Base-by-base conservation (phyloP, 2,797 vertebrate species). In the Acanthurus leucopareius region DNA sequence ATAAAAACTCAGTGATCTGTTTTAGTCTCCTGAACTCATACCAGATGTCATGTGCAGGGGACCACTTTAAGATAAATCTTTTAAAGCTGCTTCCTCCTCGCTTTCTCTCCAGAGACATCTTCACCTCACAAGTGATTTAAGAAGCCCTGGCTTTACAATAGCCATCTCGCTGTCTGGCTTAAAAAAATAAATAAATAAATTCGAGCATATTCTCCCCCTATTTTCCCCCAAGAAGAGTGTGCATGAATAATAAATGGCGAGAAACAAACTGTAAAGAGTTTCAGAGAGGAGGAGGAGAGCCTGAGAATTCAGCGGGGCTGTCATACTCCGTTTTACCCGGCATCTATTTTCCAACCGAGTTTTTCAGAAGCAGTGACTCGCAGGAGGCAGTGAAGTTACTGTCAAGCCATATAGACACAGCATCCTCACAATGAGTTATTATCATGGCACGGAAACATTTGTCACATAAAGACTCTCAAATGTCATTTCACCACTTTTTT, bases 201-300 rank as follows among this genome's bases (percentile, higher is more conserved):
- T 57, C 32, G 48, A 87, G 63, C 65, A 59, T 76, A 77, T 73
- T 78, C 45, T 52, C 51, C 68, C 68, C 44, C 62, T 79, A 22
- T 86, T 84, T 90, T 86, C 51, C 76, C 76, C 67, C 1, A 19
- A 81, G 69, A 80, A 59, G 73, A 82, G 69, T n/a, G 38, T 8
- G 19, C 73, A 88, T 92, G 74, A 94, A 93, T 93, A 90, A 91
- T 88, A 77, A 83, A 92, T 76, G 1, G 35, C 1, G 5, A 70
- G 75, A 84, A 64, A 81, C 62, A 67, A 80, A 74, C 77, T 80
- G 80, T 77, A 75, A 82, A 69, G 17, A 62, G 71, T 68, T 35
- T 52, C 73, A 69, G 69, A 19, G 60, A 83, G 58, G 57, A 62
- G 25, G 76, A 80, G 63, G 56, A 20, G 57, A 68, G 69, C 48